Conservation (phyloP, 2,113 vertebrate genomes). For the Heterotilapia buettikoferi region DNA sequence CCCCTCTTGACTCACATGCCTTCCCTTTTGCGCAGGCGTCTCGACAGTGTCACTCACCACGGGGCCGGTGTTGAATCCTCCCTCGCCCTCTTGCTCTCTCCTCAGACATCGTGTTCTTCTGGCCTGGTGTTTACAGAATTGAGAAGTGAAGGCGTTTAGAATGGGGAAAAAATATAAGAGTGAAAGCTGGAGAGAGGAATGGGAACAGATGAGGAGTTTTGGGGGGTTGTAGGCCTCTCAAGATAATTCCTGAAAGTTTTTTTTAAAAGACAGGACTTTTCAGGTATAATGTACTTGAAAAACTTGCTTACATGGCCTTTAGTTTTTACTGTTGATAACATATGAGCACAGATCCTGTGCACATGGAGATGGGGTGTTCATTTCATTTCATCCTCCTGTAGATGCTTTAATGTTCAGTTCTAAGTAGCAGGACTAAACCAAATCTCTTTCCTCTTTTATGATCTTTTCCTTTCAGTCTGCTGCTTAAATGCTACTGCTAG, state of each 20-base stretch:
- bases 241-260: neutral
- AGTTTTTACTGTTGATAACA: neutral
- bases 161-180: neutral
- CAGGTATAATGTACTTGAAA: neutral
- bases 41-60: slow-evolving; percentile 51
- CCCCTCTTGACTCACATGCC: slow-evolving; percentile 13
- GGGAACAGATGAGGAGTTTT: neutral
- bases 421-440: neutral
- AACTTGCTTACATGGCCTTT: neutral
- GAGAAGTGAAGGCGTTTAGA: neutral
- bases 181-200: neutral
- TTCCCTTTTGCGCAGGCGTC: neutral
- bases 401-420: neutral
- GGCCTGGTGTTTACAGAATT: slow-evolving; percentile 34
- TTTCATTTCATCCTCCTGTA: neutral
- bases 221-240: neutral
- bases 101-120: slow-evolving; percentile 30
- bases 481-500: neutral
- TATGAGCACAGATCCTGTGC: neutral
- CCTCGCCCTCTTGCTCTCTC: slow-evolving; percentile 31
- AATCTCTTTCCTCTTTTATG: neutral
- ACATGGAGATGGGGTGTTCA: neutral
- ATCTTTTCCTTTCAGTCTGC: neutral
- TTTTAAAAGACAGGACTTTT: neutral
- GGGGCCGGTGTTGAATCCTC: neutral